Conservation (phyloP, 2,113 vertebrate genomes). For the Lamprologus sp. region DNA sequence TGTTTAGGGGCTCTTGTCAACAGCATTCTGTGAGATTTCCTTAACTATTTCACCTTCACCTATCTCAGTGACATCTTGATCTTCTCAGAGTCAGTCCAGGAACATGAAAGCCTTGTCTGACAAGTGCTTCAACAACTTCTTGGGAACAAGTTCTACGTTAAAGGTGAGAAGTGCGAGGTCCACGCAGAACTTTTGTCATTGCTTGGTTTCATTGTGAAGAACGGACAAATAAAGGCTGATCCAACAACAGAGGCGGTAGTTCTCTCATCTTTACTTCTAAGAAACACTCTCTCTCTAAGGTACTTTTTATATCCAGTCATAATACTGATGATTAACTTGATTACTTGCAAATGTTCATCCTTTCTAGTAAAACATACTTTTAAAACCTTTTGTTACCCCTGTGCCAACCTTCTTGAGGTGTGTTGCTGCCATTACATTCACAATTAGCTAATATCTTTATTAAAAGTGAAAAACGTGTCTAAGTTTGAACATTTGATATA, state of each 20-base stretch:
- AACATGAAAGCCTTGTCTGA: not conserved
- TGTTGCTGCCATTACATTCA: not conserved
- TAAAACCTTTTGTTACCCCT: not conserved
- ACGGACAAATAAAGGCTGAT: not conserved
- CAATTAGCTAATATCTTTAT: not conserved
- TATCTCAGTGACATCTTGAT: not conserved
- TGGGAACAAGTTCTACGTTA: not conserved
- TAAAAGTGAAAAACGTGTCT: not conserved
- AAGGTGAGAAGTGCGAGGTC: not conserved
- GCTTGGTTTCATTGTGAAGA: not conserved
- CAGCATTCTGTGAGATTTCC: not conserved
- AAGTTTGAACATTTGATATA: not conserved
- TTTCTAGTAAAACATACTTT: not conserved
- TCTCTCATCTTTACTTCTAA: not conserved
- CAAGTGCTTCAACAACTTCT: not conserved
- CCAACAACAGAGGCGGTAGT: not conserved
- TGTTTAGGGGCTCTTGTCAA: not conserved
- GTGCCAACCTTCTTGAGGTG: not conserved
- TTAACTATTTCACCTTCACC: not conserved
- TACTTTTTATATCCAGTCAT: not conserved
- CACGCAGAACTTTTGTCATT: not conserved
- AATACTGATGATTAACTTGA: not conserved
- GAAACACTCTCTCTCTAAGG: not conserved
- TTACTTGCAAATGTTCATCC: not conserved
- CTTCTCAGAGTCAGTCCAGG: not conserved